Conservation (phyloP, 2,797 vertebrate genomes). For the Leucoraja ocellata region DNA sequence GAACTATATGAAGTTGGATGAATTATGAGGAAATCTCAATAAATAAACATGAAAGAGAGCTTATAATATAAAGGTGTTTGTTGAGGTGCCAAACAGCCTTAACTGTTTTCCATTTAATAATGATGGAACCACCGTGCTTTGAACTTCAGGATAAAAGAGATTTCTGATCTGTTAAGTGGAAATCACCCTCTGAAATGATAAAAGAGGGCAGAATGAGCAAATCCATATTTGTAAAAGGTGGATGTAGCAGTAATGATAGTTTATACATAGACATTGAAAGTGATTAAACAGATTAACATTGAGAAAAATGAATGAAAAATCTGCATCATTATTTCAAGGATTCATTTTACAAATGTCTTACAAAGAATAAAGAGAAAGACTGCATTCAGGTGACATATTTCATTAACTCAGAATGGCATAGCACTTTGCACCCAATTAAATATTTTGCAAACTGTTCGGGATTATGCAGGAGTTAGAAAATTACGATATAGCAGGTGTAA, state of each 20-base stretch:
- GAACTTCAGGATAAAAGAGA: background rate
- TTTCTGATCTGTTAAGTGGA: conserved; percentile 16
- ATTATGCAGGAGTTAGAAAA: too few relatives aligned
- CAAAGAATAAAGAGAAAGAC: background rate
- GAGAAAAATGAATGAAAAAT: background rate
- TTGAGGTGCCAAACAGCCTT: background rate
- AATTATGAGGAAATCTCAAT: background rate
- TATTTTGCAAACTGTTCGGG: background rate
- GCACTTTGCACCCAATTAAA: background rate
- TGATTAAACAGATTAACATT: background rate
- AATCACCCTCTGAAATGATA: conserved; percentile 9
- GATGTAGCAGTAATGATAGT: background rate
- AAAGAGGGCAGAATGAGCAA: background rate
- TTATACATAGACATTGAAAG: background rate
- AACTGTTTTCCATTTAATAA: background rate
- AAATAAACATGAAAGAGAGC: background rate
- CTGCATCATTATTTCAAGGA: background rate
- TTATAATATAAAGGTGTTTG: background rate
- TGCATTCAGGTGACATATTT: background rate
- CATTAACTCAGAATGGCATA: background rate
- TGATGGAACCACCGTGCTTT: conserved; percentile 20
- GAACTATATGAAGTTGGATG: background rate
- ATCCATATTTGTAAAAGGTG: background rate
- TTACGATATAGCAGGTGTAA: too few relatives aligned
- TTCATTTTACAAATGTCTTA: background rate